Evolutionary conservation across 2,888 invertebrate species (phyloP), one percentile per base, ranked within the genome.

Genomic region (Cheilosia urbana): DNA sequence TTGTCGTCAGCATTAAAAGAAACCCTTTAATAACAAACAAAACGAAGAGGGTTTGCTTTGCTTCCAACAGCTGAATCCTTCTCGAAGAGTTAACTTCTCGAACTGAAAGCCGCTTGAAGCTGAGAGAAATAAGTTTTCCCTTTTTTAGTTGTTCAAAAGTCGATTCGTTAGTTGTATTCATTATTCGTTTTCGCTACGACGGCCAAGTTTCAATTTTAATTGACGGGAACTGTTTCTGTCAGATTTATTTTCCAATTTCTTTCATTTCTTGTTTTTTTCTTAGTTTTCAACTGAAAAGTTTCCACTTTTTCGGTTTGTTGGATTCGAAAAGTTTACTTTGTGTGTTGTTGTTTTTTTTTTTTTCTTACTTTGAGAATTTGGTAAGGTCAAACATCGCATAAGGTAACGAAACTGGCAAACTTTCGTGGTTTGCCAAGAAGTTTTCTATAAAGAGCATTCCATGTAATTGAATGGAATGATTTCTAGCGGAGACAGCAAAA

Each of bases 191-290:
- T 57, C 34, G 45, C 49, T 66, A 47, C 17, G 17, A 68, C 55
- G 66, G 72, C 82, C n/a, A 83, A 83, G 72, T 83, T 83, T 83
- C 60, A 66, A 72, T 83, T 78, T 78, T 83, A 83, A 83, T 83
- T 83, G 82, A 83, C 82, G 78, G 66, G 72, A 72, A 60, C 72
- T 82, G 82, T 82, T 82, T 72, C 60, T 77, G 65, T 60, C 78
- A 68, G 78, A 72, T 83, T 78, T 72, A 62, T 72, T 72, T 72
- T 77, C 21, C n/a, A 24, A 69, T 69, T 76, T 51, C 49, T 55
- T 53, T 40, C 30, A 4, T 24, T 27, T 40, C 9, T 27, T 37
- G 34, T 58, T 53, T 53, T 53, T 62, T 42, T 15, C 30, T 30
- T n/a, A 11, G 27, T 21, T 51, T 76, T 57, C 72, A 72, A 51